phyloP scores from a whole-genome alignment of 2,888 invertebrate genomes.

The Rhingia campestris region DNA sequence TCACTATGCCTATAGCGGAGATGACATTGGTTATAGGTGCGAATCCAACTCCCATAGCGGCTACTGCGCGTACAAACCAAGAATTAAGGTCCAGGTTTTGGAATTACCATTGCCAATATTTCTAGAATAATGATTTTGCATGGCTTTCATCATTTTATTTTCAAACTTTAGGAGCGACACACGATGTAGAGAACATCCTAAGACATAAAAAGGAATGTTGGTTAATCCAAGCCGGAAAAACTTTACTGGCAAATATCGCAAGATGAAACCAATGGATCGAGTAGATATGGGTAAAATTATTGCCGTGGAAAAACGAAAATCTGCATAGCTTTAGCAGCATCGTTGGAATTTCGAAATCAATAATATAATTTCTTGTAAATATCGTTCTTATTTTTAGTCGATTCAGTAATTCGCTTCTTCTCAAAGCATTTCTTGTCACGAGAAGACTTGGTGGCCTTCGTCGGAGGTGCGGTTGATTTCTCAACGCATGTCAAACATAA shows the following conservation, averaged over 20 bases:
- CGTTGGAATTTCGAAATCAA: constrained; percentile 1
- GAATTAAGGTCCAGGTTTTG: not conserved
- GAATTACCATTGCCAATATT: not conserved
- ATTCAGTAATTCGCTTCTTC: not conserved
- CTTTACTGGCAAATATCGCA: not conserved
- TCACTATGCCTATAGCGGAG: not conserved
- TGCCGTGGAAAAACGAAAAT: not conserved
- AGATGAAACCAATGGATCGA: not conserved
- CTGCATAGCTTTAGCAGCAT: not conserved
- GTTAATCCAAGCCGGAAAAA: not conserved
- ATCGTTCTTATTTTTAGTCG: constrained; percentile 1
- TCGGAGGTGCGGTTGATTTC: too few relatives aligned
- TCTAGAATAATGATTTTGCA: constrained; percentile 1
- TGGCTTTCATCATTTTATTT: not conserved
- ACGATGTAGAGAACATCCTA: not conserved
- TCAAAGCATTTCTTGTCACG: not conserved
- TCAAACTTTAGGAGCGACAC: constrained; percentile 1
- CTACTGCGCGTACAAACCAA: not conserved
- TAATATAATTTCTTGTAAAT: constrained; percentile 5
- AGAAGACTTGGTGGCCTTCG: too few relatives aligned
- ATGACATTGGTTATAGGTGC: not conserved
- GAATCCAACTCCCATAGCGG: not conserved
- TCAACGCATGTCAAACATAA: too few relatives aligned
- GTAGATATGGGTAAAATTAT: not conserved
- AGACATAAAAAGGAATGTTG: not conserved